Evolutionary conservation across 2,113 vertebrate species (phyloP), one percentile per base, ranked within the genome.

Genomic region (Gallinago paraguaiae): DNA sequence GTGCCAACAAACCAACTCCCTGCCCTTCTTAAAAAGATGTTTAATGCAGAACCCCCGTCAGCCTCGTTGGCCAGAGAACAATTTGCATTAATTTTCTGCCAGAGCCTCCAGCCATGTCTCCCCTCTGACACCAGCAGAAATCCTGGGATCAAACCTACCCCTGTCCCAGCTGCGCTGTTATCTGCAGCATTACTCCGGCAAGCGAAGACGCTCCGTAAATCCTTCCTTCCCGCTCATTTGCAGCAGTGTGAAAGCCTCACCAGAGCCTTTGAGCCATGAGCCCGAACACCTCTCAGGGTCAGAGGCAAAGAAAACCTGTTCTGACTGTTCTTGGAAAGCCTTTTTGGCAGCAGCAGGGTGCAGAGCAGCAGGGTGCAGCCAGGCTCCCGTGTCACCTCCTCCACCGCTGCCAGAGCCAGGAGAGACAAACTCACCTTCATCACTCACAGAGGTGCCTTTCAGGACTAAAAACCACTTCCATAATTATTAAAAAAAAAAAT

Each of bases 241-340:
- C 35, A 41, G 50, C 53, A 50, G 31, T 11, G 12, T 31, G 43
- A 91, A 88, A 70, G 63, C 28, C 33, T 77, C 67, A 64, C 53
- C 69, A 53, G 65, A 53, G 39, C 39, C 69, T 64, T 89, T 45
- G 57, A 68, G 48, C 74, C 50, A 72, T 4, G 25, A 87, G 13
- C 63, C 70, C 23, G 53, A 93, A 95, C 87, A n/a, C 9, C 10
- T 50, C 59, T 82, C 19, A 12, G 71, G 64, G 87, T 33, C 48
- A 93, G 75, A 85, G 43, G 41, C 43, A 63, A 81, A 93, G 54
- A 61, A 87, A 94, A 65, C 7, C 80, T 89, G 86, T 67, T 95
- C 41, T 88, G 71, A 67, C 68, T 56, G 67, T 90, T 97, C 93
- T 93, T 95, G 93, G 88, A 96, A 95, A 97, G 93, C 93, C 85